phyloP scores from a whole-genome alignment of 1,140 invertebrate genomes.

The Lasioglossum baleicum region DNA sequence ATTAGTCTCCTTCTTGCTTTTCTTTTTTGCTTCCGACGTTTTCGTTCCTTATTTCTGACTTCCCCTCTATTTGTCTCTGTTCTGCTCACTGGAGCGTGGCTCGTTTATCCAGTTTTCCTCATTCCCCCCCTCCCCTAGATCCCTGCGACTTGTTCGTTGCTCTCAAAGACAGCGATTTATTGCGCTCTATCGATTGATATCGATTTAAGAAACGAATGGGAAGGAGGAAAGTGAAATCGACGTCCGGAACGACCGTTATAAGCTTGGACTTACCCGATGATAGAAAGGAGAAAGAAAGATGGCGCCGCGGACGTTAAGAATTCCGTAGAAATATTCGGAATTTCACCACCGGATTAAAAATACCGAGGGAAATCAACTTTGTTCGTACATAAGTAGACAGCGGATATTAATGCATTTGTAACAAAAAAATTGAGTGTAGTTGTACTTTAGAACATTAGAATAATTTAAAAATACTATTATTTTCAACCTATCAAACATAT shows the following conservation, averaged over 20 bases:
- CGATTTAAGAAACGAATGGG: constrained; percentile 41
- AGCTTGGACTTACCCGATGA: not conserved
- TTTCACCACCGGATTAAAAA: not conserved
- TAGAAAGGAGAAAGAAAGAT: not conserved
- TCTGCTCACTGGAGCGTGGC: not conserved
- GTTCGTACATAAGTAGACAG: no score
- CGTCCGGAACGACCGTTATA: not conserved
- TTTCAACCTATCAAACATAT: no score
- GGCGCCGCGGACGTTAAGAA: not conserved
- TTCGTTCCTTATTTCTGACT: constrained; percentile 19
- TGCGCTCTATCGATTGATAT: constrained; percentile 37
- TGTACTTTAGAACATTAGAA: no score
- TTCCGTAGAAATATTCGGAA: not conserved
- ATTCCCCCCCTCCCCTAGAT: not conserved
- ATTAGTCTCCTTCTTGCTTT: constrained; percentile 43
- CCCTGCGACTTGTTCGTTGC: not conserved
- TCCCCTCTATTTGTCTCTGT: not conserved
- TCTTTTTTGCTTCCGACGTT: constrained; percentile 23
- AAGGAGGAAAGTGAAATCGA: constrained; percentile 11
- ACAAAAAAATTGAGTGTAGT: no score
- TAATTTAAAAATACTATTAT: no score
- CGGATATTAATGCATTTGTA: no score
- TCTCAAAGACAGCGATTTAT: constrained; percentile 45
- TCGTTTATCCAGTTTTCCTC: not conserved
- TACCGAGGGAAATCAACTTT: no score